Evolutionary conservation across 2,113 vertebrate genomes (phyloP), one percentile per base, ranked within the genome.

Genomic region (Chloropsis hardwickii): DNA sequence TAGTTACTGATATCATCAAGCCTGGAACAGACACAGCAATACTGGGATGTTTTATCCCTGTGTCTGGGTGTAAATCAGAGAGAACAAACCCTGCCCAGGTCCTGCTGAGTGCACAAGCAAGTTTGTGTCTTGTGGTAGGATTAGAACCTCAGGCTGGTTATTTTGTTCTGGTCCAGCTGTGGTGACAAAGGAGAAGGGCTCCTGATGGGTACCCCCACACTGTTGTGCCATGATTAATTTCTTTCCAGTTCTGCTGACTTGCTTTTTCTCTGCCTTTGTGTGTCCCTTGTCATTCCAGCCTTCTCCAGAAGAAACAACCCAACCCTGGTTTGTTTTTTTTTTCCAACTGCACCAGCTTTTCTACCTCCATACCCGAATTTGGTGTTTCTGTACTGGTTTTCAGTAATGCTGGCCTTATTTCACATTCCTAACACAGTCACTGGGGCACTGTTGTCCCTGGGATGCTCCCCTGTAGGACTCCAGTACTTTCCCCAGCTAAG

Each of bases 171-270:
- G 21, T 40, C 33, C 47, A 54, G 28, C n/a, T 61, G 51, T 62
- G 29, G 4, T 20, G 35, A 12, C 51, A 4, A 14, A 54, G 39
- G 44, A 78, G 45, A 23, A 28, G 50, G 16, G 21, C 44, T 83
- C 13, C n/a, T 1, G 1, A 2, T 24, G 51, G 21, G 4, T 10
- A 6, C 4, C 12, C 18, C 18, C 4, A 1, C 5, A 17, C 16
- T 24, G 2, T 18, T 47, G 37, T 28, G 42, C 42, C 8, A 14
- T 44, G 31, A 37, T 18, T 31, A 17, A 8, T 35, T 15, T 9
- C 21, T 45, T 48, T 45, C 28, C n/a, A 16, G 8, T 64, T 50
- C 67, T 78, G 21, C 33, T 72, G 44, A 9, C 29, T 71, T 17
- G 19, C 39, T 8, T 79, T 74, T 51, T 10, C 18, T 42, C 33